Evolutionary conservation across 2,888 invertebrate species (phyloP).

Genomic region (Gari tellinella): DNA sequence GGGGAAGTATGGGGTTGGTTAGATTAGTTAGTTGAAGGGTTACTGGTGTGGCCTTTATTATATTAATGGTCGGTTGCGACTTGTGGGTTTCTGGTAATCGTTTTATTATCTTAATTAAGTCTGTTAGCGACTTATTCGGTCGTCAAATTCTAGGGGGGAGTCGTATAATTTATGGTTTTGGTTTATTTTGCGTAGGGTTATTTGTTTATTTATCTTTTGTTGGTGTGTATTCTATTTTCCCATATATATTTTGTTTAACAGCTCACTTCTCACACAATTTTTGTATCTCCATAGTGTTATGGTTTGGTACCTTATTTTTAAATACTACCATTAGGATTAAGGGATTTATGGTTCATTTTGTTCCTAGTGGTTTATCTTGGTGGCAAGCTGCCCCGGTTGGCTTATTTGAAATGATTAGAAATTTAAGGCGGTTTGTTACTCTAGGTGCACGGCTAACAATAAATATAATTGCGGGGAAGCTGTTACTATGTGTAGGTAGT

Average conservation of each 20-base stretch:
- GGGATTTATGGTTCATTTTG: background rate
- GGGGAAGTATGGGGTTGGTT: background rate
- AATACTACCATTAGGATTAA: background rate
- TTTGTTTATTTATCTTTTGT: no score
- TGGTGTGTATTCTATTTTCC: background rate
- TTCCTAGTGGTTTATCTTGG: background rate
- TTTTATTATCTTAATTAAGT: no score
- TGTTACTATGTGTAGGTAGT: slow-evolving; percentile 20
- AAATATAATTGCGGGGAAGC: background rate
- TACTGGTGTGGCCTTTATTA: no score
- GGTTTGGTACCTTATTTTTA: background rate
- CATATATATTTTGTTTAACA: background rate
- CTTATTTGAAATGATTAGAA: background rate
- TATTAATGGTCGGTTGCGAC: no score
- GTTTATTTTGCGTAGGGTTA: no score
- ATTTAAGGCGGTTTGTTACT: slow-evolving; percentile 1
- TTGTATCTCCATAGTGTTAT: background rate
- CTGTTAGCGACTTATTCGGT: no score
- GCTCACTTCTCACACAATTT: background rate
- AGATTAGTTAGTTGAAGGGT: background rate
- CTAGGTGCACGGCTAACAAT: background rate
- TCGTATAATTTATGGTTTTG: no score
- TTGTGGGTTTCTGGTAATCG: no score
- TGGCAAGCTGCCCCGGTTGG: no score
- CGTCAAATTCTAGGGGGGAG: no score